Evolutionary conservation across 2,113 vertebrate species (phyloP).

Genomic region (Percina caprodes): DNA sequence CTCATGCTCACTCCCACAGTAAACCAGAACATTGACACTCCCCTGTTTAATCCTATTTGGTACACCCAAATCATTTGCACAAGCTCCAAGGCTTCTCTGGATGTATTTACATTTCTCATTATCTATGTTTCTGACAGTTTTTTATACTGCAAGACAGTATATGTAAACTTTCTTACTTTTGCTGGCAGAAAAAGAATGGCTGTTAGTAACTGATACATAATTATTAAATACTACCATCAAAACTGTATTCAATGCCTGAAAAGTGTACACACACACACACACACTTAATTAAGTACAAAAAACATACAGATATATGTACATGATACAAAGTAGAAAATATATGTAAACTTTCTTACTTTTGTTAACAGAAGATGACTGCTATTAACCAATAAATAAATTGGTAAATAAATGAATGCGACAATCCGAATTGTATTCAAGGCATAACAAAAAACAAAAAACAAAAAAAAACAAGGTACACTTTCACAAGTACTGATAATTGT

Average conservation of each 20-base stretch:
- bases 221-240: background rate
- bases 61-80: slow-evolving; percentile 18
- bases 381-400: no score
- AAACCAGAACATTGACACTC: slow-evolving; percentile 14
- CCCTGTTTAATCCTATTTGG: slow-evolving; percentile 23
- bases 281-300: no score
- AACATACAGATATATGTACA: no score
- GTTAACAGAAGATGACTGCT: no score
- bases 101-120: background rate
- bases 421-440: no score
- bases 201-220: background rate
- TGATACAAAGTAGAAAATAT: no score
- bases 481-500: no score
- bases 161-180: slow-evolving; percentile 1
- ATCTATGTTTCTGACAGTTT: background rate
- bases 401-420: no score
- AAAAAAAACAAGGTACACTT: no score
- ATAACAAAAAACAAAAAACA: no score
- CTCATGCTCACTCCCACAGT: slow-evolving; percentile 26
- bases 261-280: background rate
- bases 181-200: background rate
- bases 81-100: background rate
- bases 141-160: background rate
- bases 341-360: no score
- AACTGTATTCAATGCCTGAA: background rate